A percentile compares a stretch with the other conserved stretches of the same genome.
Conservation (phyloP, 2,113 vertebrate species). For the Numida meleagris region DNA sequence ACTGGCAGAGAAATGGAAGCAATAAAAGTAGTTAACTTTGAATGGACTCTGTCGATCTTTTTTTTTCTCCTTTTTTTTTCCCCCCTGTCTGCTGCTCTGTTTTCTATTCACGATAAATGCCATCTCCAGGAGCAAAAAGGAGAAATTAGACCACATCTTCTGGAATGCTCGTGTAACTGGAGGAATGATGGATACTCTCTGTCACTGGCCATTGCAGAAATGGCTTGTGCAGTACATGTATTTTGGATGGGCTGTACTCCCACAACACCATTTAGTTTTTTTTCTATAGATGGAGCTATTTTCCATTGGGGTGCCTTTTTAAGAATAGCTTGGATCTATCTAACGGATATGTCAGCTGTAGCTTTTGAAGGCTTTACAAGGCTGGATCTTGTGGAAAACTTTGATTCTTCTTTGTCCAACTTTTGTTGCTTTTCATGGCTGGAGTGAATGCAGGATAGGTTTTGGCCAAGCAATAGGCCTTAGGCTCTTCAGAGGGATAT, state of each 20-base stretch:
- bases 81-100: neutral
- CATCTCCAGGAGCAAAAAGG: neutral
- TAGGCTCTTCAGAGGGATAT: neutral
- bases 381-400: neutral
- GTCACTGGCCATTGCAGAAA: neutral
- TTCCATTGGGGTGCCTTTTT: neutral
- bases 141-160: neutral
- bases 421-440: neutral
- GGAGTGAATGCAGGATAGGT: neutral
- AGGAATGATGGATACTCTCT: neutral
- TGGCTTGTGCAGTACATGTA: neutral
- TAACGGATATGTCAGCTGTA: neutral
- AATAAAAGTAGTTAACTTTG: no score
- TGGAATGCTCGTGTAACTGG: neutral
- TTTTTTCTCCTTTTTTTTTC: no score
- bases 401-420: neutral
- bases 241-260: no score
- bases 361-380: neutral
- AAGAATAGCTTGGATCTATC: neutral
- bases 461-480: neutral
- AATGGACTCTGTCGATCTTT: neutral
- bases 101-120: neutral
- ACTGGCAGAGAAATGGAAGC: neutral
- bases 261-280: neutral
- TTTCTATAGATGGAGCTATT: neutral